Evolutionary conservation across 2,113 vertebrate species (phyloP).

Genomic region (Psephotus haematonotus): DNA sequence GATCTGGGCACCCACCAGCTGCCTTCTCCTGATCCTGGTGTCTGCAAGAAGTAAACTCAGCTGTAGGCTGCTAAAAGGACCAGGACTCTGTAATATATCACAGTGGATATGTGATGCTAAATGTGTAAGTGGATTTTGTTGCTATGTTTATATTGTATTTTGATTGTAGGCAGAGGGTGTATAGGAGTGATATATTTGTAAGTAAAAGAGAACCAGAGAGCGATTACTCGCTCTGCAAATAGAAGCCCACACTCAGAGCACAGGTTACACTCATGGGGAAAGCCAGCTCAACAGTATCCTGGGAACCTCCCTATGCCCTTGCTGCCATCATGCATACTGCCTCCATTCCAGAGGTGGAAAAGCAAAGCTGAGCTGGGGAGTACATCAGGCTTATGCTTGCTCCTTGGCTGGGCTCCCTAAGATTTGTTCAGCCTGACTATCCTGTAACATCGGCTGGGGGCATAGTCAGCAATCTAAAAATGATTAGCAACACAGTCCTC

Average conservation of each 20-base stretch:
- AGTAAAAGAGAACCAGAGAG: not conserved
- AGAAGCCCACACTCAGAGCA: not conserved
- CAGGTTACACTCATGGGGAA: not conserved
- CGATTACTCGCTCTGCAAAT: not conserved
- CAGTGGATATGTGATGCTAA: not conserved
- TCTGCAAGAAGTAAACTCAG: not conserved
- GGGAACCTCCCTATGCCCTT: fast-evolving
- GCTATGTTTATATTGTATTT: not conserved
- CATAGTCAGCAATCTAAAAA: not conserved
- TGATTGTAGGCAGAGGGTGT: not conserved
- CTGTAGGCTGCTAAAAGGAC: not conserved
- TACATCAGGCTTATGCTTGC: not conserved
- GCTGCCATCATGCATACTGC: not conserved
- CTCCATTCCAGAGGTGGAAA: not conserved
- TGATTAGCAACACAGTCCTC: not conserved
- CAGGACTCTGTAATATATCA: not conserved
- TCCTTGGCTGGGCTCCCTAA: not conserved
- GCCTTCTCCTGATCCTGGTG: not conserved
- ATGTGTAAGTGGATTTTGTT: not conserved
- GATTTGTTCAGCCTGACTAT: not conserved
- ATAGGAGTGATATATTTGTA: not conserved
- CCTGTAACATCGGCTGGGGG: not conserved
- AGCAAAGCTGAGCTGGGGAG: not conserved
- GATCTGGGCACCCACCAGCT: not conserved
- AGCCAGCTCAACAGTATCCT: not conserved